Base-by-base conservation (phyloP, 2,888 invertebrate species). In the Linyphia triangularis region DNA sequence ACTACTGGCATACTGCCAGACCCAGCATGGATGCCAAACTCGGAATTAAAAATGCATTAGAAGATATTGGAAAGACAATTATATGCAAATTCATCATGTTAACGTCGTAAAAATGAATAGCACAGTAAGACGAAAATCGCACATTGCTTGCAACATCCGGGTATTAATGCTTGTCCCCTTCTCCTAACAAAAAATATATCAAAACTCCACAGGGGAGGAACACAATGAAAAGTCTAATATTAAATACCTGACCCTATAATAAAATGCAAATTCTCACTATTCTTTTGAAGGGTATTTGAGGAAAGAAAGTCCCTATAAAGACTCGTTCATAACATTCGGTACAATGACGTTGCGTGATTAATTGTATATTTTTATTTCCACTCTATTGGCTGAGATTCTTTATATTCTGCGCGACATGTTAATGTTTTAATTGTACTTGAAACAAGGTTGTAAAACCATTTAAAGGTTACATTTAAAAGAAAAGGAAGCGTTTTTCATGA, bases 51-150 rank as follows among this genome's bases (percentile, higher is more conserved):
- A 88, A 88, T 77, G 75, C 88, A 88, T 88, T 88, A 88, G 75
- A 88, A 81, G 88, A 77, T 88, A 88, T 88, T 88, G 88, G 88
- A 88, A 88, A 88, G 88, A 88, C 88, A 88, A 88, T 88, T 88
- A 88, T 88, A 88, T 88, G 88, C 88, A 88, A 88, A 88, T 88
- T 83, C 82, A 88, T 88, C 88, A 88, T 88, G 88, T 88, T 88
- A 77, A 88, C 61, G 88, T 83, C 88, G 82, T 88, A 82, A 88
- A 88, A 82, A 75, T 77, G 88, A 88, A 83, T 77, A 70, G 88
- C 73, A 37, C 37, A 77, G 24, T 16, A 28, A 57, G 78, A 78
- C 43, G 69, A 77, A 88, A 82, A 77, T 77, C 82, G 69, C 73
- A 30, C 63, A 43, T 77, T 59, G 24, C 75, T 75, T 7, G 77